phyloP scores from a whole-genome alignment of 2,797 vertebrate genomes.

The Apogon hyalosoma region DNA sequence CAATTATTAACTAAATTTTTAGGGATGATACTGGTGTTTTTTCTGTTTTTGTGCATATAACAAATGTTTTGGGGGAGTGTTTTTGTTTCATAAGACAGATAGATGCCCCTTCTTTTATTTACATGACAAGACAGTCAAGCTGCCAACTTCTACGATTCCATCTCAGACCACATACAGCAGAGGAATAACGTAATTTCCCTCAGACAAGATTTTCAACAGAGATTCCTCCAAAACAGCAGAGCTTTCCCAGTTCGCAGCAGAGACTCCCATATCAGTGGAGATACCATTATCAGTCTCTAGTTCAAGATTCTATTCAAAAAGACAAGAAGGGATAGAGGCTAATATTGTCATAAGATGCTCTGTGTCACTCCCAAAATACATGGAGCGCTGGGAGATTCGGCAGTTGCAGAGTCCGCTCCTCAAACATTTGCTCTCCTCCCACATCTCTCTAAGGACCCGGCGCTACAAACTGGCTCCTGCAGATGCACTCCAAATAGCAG shows the following conservation, averaged over 20 bases:
- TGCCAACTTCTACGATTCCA: constrained; percentile 68
- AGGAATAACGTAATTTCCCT: constrained; percentile 71
- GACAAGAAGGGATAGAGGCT: constrained; percentile 67
- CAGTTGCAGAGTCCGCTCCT: constrained; percentile 71
- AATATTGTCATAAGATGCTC: constrained; percentile 79
- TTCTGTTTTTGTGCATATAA: neutral
- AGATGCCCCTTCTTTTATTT: constrained; percentile 55
- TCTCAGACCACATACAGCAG: constrained; percentile 54
- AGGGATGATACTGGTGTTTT: neutral
- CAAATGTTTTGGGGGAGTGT: neutral
- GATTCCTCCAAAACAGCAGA: constrained; percentile 66
- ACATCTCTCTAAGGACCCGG: constrained; percentile 73
- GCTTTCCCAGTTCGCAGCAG: constrained; percentile 59
- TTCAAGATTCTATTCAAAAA: constrained; percentile 73
- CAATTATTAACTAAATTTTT: constrained; percentile 26
- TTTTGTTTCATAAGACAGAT: neutral
- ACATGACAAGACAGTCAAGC: constrained; percentile 72
- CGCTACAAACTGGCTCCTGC: constrained; percentile 74
- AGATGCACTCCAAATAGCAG: constrained; percentile 80
- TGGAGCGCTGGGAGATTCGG: constrained; percentile 63
- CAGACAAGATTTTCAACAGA: constrained; percentile 68
- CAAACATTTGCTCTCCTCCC: constrained; percentile 81
- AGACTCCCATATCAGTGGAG: constrained; percentile 65
- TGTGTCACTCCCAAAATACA: constrained; percentile 72
- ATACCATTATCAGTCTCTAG: constrained; percentile 67